Percentiles rank a stretch among this genome's conserved stretches.
Conservation (phyloP, 2,888 invertebrate species). For the Eutolmus rufibarbis region DNA sequence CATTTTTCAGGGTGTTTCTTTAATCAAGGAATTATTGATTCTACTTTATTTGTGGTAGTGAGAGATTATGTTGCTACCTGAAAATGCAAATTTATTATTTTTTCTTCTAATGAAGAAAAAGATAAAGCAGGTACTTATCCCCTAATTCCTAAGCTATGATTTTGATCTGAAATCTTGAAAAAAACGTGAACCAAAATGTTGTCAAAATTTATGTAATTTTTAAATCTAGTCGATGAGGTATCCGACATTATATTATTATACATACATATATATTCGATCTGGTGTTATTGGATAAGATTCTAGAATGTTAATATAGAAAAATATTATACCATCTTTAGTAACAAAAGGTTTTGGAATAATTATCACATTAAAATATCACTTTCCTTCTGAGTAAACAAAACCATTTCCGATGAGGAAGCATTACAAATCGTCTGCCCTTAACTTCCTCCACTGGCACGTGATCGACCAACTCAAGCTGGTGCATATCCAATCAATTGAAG, state of each 20-base stretch:
- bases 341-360: background rate
- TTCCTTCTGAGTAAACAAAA: background rate
- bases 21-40: background rate
- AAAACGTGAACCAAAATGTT: no score
- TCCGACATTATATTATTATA: no score
- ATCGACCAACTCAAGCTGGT: background rate
- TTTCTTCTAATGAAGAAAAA: background rate
- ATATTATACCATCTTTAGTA: background rate
- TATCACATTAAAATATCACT: background rate
- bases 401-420: background rate
- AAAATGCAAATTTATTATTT: background rate
- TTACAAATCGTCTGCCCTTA: background rate
- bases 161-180: no score
- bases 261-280: no score
- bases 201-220: no score
- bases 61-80: background rate
- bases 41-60: background rate
- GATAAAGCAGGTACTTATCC: no score
- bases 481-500: background rate
- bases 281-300: no score
- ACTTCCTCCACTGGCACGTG: background rate
- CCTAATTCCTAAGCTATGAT: no score
- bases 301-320: no score
- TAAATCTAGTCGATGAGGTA: no score
- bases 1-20: background rate